Evolutionary conservation across 1,140 invertebrate genomes (phyloP), one percentile per base, ranked within the genome.

Genomic region (Sesamia nonagrioides): DNA sequence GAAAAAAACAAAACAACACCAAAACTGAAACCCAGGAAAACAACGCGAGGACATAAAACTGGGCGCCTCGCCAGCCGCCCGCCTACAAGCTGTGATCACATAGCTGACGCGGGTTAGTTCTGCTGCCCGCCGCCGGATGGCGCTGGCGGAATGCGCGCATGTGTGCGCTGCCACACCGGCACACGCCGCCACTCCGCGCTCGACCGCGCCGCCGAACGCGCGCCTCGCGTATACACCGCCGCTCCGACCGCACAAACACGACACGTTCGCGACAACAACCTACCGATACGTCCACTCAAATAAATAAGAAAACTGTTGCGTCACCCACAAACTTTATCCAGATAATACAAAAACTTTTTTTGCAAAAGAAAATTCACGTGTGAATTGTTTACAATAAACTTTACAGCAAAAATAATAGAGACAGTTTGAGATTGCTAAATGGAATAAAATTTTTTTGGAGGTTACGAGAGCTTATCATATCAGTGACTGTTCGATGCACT

Each of bases 141-240:
- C 89, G 86, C 61, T 21, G 58, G 72, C 58, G 79, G 45, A 35
- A 80, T 82, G 86, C 90, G 89, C 88, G 89, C 88, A 81, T 91
- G 91, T 93, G 92, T 92, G 90, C 88, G 87, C 84, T 86, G 82
- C 77, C 88, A 86, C 89, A 89, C 89, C 82, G 90, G 85, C 83
- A 84, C 84, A 86, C 88, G 86, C 85, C 86, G 81, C 86, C 93
- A 91, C 91, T 92, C 91, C 91, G 92, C 92, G 91, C 90, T 89
- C 91, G 92, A 92, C 90, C 91, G 92, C 92, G 92, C 91, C 85
- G 87, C 88, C 74, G 90, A 91, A 68, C 85, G 93, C 92, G 92
- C 93, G 93, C 84, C 83, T 91, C 87, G 86, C 83, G 88, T 89
- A 74, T 50, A 68, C 21, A 27, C 81, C 68, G 52, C 69, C 56